Conservation (phyloP, 2,113 vertebrate species). For the Rhinolophus sinicus region DNA sequence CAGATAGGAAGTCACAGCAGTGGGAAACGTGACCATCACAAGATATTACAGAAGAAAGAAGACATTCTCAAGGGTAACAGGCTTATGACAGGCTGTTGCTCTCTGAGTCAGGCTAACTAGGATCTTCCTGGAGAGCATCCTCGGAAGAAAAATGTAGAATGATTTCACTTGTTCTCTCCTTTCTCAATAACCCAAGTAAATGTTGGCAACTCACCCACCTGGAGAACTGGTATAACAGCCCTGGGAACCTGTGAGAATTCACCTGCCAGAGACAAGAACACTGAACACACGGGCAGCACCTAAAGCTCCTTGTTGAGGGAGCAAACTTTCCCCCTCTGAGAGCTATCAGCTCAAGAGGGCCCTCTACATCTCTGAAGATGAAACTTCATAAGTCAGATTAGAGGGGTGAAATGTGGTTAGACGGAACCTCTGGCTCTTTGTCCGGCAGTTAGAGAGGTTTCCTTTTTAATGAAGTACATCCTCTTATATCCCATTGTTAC, state of each 20-base stretch:
- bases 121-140: background rate
- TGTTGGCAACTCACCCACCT: background rate
- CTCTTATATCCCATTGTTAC: background rate
- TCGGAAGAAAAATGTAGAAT: background rate
- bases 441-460: background rate
- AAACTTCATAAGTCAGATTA: background rate
- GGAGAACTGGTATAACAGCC: background rate
- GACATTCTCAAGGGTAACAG: background rate
- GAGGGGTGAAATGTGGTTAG: background rate
- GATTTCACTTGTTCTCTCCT: background rate
- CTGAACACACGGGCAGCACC: background rate
- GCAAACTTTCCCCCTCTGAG: background rate
- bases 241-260: background rate
- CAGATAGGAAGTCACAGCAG: background rate
- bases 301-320: background rate
- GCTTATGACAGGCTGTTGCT: fast-evolving
- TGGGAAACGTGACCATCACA: background rate
- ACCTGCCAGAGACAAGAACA: background rate
- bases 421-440: background rate
- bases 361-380: background rate
- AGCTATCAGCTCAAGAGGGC: background rate
- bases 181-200: background rate
- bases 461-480: background rate
- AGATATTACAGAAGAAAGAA: background rate
- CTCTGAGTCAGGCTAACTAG: background rate